Evolutionary conservation across 1,140 invertebrate species (phyloP), one percentile per base, ranked within the genome.

Genomic region (Drosophila ambigua): DNA sequence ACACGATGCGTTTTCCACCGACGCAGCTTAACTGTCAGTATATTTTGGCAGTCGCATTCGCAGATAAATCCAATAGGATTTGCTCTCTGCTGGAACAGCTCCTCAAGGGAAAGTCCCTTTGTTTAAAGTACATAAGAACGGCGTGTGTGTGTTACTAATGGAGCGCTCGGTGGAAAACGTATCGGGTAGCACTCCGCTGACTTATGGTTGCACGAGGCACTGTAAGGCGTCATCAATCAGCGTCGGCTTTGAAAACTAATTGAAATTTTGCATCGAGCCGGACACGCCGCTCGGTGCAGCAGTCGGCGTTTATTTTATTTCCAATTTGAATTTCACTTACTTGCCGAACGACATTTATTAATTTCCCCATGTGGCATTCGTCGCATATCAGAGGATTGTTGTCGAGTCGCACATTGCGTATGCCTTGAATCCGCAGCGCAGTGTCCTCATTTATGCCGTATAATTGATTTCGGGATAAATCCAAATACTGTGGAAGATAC

Each of bases 371-470:
- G 82, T 93, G 93, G 87, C 95, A 95, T 67, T 93, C 88, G 82
- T 95, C 94, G 82, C 95, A 95, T 41, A 93, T 93, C 93, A 95
- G 94, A 5, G 94, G 94, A 92, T 95, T 95, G 28, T 93, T 92
- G 49, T 95, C 92, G 51, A 95, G 77, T 16, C 92, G 91, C 7
- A 95, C 88, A 48, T 90, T 90, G 50, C 87, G 88, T 41, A 93
- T 90, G 31, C 84, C 81, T 61, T 93, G 93, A 54, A 94, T 91
- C 35, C 88, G 77, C 23, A 92, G 68, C 11, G 94, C 83, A 4
- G 94, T 81, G 16, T 92, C 84, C 51, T 93, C 92, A 52, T 93
- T 93, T 58, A 95, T 90, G 39, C 94, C 94, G 53, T 93, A 90
- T 68, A 95, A 92, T 69, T 92, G 91, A 90, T 95, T 95, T 26